Evolutionary conservation across 2,888 invertebrate genomes (phyloP).

Genomic region (Aleiodes leptofemur): DNA sequence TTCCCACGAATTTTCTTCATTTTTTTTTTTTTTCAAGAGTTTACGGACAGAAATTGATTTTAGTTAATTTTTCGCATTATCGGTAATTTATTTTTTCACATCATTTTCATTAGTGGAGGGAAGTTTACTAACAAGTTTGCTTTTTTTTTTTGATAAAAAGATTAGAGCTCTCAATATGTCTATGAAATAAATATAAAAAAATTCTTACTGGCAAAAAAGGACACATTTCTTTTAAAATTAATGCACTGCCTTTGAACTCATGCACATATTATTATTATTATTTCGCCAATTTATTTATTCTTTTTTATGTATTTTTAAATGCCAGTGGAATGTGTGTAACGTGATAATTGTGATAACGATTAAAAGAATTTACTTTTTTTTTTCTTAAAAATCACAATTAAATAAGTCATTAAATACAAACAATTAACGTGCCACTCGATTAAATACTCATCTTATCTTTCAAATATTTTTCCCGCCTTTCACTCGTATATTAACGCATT

Average conservation of each 20-base stretch:
- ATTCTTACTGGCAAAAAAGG: slow-evolving; percentile 50
- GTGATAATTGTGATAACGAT: slow-evolving; percentile 1
- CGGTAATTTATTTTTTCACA: slow-evolving; percentile 52
- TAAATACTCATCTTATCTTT: slow-evolving; percentile 35
- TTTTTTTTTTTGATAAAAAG: slow-evolving; percentile 59
- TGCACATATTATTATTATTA: slow-evolving; percentile 23
- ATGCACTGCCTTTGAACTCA: slow-evolving; percentile 50
- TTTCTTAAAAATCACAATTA: too few species aligned
- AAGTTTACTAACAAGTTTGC: slow-evolving; percentile 71
- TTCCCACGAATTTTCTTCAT: slow-evolving; percentile 19
- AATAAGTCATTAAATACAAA: slow-evolving; percentile 20
- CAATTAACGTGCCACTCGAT: slow-evolving; percentile 25
- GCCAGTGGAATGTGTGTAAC: slow-evolving; percentile 21
- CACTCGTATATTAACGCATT: slow-evolving; percentile 37
- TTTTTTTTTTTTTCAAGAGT: slow-evolving; percentile 47
- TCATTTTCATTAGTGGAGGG: slow-evolving; percentile 71
- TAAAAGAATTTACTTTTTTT: neutral
- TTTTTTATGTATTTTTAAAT: neutral
- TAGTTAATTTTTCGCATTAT: slow-evolving; percentile 59
- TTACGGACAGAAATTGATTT: slow-evolving; percentile 73
- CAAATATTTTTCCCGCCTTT: slow-evolving; percentile 17
- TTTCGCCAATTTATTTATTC: slow-evolving; percentile 18
- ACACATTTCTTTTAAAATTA: slow-evolving; percentile 49
- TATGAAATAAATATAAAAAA: slow-evolving; percentile 74
- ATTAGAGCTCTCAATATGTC: slow-evolving; percentile 66